Conservation (phyloP, 2,113 vertebrate species). For the Chaenogobius annularis region DNA sequence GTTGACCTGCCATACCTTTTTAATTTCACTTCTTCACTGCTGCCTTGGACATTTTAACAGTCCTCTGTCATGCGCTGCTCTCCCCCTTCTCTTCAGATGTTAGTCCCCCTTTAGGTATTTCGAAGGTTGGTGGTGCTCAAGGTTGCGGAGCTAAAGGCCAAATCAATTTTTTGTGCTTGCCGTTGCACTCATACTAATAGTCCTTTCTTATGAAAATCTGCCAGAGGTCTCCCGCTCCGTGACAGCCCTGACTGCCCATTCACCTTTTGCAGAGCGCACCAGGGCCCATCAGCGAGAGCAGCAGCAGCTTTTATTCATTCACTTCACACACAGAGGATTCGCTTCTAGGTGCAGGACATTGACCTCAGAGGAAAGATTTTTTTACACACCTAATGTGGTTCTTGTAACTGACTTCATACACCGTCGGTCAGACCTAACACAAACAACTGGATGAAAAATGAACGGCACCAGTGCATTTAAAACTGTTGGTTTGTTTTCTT, state of each 20-base stretch:
- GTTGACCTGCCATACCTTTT: conserved; percentile 23
- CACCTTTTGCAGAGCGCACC: conserved; percentile 29
- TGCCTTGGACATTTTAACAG: conserved; percentile 9
- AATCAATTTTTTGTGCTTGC: conserved; percentile 50
- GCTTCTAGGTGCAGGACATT: conserved; percentile 18
- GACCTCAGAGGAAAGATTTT: not conserved
- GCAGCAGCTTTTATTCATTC: conserved; percentile 19
- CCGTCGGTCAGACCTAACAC: not conserved
- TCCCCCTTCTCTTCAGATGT: not conserved
- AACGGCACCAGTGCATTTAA: not conserved
- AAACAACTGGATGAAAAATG: not conserved
- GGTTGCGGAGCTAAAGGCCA: conserved; percentile 64
- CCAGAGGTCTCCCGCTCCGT: conserved; percentile 22
- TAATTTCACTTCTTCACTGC: conserved; percentile 13
- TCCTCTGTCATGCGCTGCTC: not conserved
- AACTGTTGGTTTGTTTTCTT: not conserved
- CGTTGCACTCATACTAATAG: conserved; percentile 41
- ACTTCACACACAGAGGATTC: not conserved
- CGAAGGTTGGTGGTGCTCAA: conserved; percentile 38
- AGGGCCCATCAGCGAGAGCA: conserved; percentile 4
- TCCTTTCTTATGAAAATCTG: conserved; percentile 48
- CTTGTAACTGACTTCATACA: not conserved
- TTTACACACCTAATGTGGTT: not conserved
- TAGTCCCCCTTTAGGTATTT: conserved; percentile 19
- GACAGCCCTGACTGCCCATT: conserved; percentile 28